Evolutionary conservation across 1,140 invertebrate species (phyloP).

Genomic region (Diachasma alloeum): DNA sequence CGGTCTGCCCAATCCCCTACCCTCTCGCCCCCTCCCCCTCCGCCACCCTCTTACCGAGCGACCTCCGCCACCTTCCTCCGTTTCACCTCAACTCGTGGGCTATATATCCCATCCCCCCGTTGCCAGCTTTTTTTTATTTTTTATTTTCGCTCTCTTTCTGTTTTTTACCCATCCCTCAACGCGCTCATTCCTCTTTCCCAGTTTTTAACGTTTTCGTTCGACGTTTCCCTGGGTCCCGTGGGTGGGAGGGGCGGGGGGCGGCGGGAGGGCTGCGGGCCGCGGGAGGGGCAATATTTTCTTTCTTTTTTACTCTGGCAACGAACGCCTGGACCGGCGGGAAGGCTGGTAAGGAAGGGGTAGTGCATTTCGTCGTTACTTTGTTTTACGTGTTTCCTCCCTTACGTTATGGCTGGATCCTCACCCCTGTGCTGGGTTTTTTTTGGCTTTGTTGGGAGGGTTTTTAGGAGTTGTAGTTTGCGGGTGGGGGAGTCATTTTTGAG

Average conservation of each 20-base stretch:
- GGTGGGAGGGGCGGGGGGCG: conserved; percentile 27
- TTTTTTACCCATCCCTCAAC: conserved; percentile 16
- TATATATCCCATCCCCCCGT: conserved; percentile 13
- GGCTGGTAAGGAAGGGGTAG: conserved; percentile 43
- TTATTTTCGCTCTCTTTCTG: conserved; percentile 17
- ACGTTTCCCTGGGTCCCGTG: conserved; percentile 48
- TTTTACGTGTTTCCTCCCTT: conserved; percentile 56
- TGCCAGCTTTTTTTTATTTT: conserved; percentile 20
- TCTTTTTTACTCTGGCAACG: conserved; percentile 5
- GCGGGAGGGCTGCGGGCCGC: background rate
- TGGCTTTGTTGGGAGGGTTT: background rate
- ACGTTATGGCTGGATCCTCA: conserved; percentile 13
- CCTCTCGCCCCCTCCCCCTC: conserved; percentile 31
- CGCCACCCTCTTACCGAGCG: background rate
- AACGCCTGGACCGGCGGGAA: conserved; percentile 9
- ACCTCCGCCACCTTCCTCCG: conserved; percentile 18
- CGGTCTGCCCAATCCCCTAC: conserved; percentile 46
- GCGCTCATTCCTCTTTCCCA: conserved; percentile 51
- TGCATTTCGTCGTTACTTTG: conserved; percentile 65
- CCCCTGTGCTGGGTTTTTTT: conserved; percentile 9
- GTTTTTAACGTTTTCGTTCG: conserved; percentile 63
- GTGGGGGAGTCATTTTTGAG: too few relatives aligned
- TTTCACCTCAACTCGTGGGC: conserved; percentile 27
- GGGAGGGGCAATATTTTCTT: background rate
- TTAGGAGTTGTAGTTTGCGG: too few relatives aligned